Conservation (phyloP, 2,113 vertebrate genomes). For the Lepidiolamprologus cunningtoni region DNA sequence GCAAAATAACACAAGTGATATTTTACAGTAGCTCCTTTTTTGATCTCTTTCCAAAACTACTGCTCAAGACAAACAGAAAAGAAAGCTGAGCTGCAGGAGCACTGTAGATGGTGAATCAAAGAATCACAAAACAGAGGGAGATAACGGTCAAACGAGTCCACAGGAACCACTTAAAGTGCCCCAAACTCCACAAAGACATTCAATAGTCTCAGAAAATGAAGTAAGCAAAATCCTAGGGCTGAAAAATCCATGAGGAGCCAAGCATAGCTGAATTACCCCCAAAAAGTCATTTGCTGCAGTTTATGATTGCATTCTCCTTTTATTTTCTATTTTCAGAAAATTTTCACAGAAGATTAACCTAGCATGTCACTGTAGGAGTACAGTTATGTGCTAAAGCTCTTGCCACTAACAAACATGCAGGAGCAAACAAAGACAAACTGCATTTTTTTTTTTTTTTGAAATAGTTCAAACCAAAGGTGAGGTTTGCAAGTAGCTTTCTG, state of each 20-base stretch:
- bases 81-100: background rate
- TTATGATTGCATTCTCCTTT: background rate
- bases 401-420: background rate
- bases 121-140: background rate
- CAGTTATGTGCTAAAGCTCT: background rate
- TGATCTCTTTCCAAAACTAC: background rate
- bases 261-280: background rate
- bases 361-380: background rate
- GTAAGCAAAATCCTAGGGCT: background rate
- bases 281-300: background rate
- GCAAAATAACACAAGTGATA: background rate
- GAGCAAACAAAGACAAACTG: background rate
- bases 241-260: background rate
- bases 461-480: background rate
- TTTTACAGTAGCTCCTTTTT: background rate
- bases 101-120: background rate
- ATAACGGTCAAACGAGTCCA: background rate
- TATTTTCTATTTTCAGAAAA: background rate
- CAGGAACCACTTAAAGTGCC: conserved; percentile 8
- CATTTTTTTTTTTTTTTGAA: background rate
- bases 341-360: background rate
- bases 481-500: background rate
- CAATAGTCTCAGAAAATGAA: background rate
- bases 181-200: background rate
- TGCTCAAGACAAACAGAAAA: background rate